These are phyloP conservation scores for Argopecten irradians DNA, from an alignment of 1,140 invertebrate genomes.

Conservation along the genomic window DNA sequence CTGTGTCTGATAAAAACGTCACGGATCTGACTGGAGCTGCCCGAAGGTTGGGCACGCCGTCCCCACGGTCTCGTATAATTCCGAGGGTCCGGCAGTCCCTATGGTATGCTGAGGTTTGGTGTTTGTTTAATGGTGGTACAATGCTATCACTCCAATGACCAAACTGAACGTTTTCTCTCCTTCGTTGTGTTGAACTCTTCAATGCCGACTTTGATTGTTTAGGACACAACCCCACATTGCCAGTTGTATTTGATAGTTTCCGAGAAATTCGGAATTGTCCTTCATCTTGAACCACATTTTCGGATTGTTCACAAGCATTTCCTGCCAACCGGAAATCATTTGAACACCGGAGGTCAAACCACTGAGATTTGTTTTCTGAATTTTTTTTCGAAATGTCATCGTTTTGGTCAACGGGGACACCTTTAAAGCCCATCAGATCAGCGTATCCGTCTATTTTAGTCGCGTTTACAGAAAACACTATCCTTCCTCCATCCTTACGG, in stretches of 20 bases:
- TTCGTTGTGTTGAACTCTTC: neutral
- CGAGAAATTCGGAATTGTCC: neutral
- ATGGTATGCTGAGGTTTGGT: neutral
- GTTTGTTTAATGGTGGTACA: neutral
- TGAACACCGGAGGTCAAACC: neutral
- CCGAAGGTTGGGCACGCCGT: neutral
- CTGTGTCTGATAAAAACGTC: neutral
- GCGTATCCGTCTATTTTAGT: neutral
- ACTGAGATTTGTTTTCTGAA: neutral
- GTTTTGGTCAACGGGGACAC: neutral
- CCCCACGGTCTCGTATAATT: neutral
- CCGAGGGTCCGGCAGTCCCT: conserved; percentile 11
- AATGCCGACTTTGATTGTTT: neutral
- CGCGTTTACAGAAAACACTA: neutral
- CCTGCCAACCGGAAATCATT: neutral
- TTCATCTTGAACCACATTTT: neutral
- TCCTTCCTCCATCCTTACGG: neutral
- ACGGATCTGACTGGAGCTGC: neutral
- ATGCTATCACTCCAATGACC: conserved; percentile 11
- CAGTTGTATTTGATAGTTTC: neutral
- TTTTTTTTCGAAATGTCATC: neutral
- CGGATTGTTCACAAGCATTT: neutral
- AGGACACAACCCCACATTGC: neutral
- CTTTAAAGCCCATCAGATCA: neutral
- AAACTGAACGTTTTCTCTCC: neutral